A percentile compares a stretch with the other conserved stretches of the same genome.
Evolutionary conservation across 2,888 invertebrate species (phyloP).

Genomic region (Chrysodeixis includens): DNA sequence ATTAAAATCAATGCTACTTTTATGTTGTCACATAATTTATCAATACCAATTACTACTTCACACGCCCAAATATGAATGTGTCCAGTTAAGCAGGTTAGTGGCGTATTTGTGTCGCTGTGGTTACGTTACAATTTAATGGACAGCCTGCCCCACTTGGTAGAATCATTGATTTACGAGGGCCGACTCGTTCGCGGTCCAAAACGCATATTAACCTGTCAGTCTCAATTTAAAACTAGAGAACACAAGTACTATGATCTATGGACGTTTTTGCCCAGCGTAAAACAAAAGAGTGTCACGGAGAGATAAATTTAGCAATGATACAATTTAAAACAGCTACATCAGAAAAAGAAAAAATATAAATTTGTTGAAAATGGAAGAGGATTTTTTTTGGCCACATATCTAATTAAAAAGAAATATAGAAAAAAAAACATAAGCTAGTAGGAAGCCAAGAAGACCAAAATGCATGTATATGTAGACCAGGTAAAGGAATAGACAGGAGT

Average conservation of each 20-base stretch:
- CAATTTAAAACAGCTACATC: too few species aligned
- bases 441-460: too few species aligned
- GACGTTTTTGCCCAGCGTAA: not conserved
- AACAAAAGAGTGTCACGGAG: too few species aligned
- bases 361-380: too few species aligned
- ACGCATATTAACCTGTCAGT: conserved; percentile 22
- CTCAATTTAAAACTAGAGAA: conserved; percentile 28
- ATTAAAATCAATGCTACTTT: not conserved
- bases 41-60: conserved; percentile 4
- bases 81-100: conserved; percentile 29
- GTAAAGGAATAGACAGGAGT: too few species aligned
- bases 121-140: conserved; percentile 49
- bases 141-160: conserved; percentile 20
- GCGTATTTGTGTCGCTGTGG: conserved; percentile 26
- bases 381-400: too few species aligned
- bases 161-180: conserved; percentile 33
- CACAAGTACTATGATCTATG: not conserved
- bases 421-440: too few species aligned
- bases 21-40: not conserved
- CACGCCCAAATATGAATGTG: not conserved
- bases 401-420: too few species aligned
- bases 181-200: conserved; percentile 10
- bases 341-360: too few species aligned
- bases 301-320: not conserved
- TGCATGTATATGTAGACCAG: too few species aligned